Conservation (phyloP, 2,797 vertebrate species). For the Sebastes taczanowskii region DNA sequence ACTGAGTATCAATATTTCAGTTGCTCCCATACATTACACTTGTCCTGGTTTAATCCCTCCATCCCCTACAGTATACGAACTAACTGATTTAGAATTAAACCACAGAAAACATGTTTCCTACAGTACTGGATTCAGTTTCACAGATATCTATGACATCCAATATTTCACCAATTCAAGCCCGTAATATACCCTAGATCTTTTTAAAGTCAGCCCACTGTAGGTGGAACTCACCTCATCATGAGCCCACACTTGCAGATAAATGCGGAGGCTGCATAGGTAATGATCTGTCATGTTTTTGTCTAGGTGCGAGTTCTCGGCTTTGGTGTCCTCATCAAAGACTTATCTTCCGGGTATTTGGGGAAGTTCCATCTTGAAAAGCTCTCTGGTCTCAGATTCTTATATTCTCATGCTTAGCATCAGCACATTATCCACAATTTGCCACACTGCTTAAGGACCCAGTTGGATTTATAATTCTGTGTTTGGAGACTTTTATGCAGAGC, state of each 20-base stretch:
- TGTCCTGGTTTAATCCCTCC: not conserved
- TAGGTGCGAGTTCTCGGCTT: constrained; percentile 34
- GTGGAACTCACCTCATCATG: constrained; percentile 29
- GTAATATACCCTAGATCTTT: constrained; percentile 38
- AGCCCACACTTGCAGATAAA: constrained; percentile 37
- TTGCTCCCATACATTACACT: not conserved
- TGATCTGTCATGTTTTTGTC: constrained; percentile 50
- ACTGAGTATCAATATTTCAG: not conserved
- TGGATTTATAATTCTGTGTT: constrained; percentile 37
- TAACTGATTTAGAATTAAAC: constrained; percentile 7
- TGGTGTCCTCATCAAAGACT: constrained; percentile 63
- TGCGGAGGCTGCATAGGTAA: constrained; percentile 42
- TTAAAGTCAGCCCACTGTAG: constrained; percentile 13
- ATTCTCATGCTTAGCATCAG: constrained; percentile 32
- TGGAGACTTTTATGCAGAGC: constrained; percentile 8
- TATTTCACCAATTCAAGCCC: constrained; percentile 37
- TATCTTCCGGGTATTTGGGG: constrained; percentile 58
- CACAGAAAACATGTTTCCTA: not conserved
- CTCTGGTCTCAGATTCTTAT: constrained; percentile 38
- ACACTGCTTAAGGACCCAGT: constrained; percentile 33
- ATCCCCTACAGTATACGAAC: not conserved
- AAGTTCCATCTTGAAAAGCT: constrained; percentile 53
- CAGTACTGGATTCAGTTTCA: not conserved
- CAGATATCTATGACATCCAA: not conserved
- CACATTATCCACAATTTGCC: constrained; percentile 49